phyloP scores from a whole-genome alignment of 2,888 invertebrate species.

The Elaeidobius kamerunicus region DNA sequence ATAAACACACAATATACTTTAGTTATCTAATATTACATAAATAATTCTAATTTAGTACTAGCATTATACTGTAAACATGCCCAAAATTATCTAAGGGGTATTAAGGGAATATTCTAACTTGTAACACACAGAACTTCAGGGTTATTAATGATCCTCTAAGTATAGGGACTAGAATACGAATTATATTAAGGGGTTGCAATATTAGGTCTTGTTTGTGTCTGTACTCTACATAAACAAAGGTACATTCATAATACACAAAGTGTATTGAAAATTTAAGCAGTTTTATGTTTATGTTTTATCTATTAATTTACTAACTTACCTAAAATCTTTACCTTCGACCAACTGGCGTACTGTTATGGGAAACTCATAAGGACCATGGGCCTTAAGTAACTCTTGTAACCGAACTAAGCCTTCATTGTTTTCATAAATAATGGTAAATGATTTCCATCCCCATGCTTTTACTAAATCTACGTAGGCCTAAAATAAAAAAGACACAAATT shows the following conservation, averaged over 20 bases:
- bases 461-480: constrained; percentile 91
- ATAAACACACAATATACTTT: too few species aligned
- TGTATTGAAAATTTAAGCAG: too few species aligned
- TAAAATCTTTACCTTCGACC: constrained; percentile 80
- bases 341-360: constrained; percentile 83
- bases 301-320: too few species aligned
- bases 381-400: constrained; percentile 83
- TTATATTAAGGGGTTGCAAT: neutral
- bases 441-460: constrained; percentile 88
- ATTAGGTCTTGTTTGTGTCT: neutral
- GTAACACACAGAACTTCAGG: too few species aligned
- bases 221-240: neutral
- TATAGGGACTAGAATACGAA: neutral
- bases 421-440: constrained; percentile 96
- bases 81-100: too few species aligned
- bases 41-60: too few species aligned
- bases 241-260: neutral
- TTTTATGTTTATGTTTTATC: too few species aligned
- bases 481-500: too few species aligned
- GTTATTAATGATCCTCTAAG: neutral
- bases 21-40: too few species aligned
- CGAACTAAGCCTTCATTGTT: constrained; percentile 90
- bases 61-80: too few species aligned
- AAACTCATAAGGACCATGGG: constrained; percentile 79
- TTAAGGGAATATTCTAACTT: too few species aligned